These are phyloP conservation scores for Diploptera punctata DNA, from an alignment of 2,888 invertebrate species.

Conservation along the genomic window DNA sequence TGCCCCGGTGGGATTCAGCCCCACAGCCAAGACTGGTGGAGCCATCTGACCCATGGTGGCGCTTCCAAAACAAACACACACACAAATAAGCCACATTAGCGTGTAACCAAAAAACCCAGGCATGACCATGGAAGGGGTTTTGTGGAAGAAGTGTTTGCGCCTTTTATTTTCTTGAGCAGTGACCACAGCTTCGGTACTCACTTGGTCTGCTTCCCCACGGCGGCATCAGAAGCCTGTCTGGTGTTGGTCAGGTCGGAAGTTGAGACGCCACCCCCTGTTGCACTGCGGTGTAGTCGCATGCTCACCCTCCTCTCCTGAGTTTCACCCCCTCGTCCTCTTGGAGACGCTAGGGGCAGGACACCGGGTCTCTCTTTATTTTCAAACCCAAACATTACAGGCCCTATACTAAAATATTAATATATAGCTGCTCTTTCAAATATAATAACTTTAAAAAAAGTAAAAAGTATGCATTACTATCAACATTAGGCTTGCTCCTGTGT, in stretches of 20 bases:
- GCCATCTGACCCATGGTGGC: slow-evolving; percentile 53
- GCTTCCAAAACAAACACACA: slow-evolving; percentile 59
- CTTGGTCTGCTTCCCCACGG: slow-evolving; percentile 57
- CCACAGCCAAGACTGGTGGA: slow-evolving; percentile 35
- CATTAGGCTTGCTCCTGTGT: slow-evolving; percentile 5
- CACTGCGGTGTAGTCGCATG: slow-evolving; percentile 53
- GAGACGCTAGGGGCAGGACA: slow-evolving; percentile 41
- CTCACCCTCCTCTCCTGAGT: slow-evolving; percentile 50
- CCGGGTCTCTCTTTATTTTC: slow-evolving; percentile 24
- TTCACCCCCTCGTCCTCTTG: slow-evolving; percentile 43
- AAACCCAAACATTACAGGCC: slow-evolving; percentile 17
- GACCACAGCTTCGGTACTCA: slow-evolving; percentile 51
- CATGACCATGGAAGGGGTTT: slow-evolving; percentile 3
- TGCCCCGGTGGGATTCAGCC: slow-evolving; percentile 24
- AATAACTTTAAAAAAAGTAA: too few relatives aligned
- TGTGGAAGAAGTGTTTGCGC: background rate
- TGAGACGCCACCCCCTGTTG: slow-evolving; percentile 48
- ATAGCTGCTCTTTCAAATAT: slow-evolving; percentile 1
- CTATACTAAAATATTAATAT: slow-evolving; percentile 6
- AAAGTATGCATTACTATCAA: too few relatives aligned
- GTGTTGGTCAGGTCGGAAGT: slow-evolving; percentile 56
- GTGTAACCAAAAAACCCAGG: slow-evolving; percentile 44
- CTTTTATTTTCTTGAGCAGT: background rate
- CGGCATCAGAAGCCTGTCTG: slow-evolving; percentile 39
- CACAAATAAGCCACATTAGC: slow-evolving; percentile 49